phyloP scores from a whole-genome alignment of 2,113 vertebrate species.

The Triplophysa dalaica region DNA sequence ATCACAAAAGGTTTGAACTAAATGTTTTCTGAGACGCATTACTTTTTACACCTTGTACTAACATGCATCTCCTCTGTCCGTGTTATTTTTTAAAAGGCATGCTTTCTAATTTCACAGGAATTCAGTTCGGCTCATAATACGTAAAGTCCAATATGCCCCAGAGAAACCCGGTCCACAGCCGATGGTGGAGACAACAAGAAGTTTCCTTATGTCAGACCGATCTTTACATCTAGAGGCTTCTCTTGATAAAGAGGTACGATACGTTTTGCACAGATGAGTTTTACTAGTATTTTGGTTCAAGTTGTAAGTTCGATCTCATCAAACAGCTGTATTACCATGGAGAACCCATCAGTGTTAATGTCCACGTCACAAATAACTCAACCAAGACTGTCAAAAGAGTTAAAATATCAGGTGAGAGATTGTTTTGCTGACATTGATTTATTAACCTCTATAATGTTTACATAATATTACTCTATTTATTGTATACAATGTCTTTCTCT shows the following conservation, averaged over 20 bases:
- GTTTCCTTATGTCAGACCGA: conserved; percentile 90
- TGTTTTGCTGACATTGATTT: background rate
- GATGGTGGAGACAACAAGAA: conserved; percentile 86
- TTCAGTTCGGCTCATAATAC: conserved; percentile 86
- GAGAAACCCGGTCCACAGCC: conserved; percentile 89
- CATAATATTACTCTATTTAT: conserved; percentile 24
- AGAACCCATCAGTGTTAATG: conserved; percentile 87
- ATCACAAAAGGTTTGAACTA: conserved; percentile 83
- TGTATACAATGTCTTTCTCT: conserved; percentile 3
- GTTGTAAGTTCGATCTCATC: background rate
- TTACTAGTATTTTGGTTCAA: background rate
- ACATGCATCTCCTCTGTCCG: no score
- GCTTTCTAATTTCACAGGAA: conserved; percentile 70
- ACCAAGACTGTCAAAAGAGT: conserved; percentile 89
- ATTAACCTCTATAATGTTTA: background rate
- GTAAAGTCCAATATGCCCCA: conserved; percentile 90
- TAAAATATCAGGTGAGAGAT: conserved; percentile 81
- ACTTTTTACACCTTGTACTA: no score
- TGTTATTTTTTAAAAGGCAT: background rate
- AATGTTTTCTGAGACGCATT: background rate
- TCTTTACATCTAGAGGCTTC: conserved; percentile 89
- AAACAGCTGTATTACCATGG: conserved; percentile 84
- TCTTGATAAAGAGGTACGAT: conserved; percentile 85
- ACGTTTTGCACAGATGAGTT: background rate
- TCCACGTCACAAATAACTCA: conserved; percentile 92